Evolutionary conservation across 2,797 vertebrate genomes (phyloP).

Genomic region (Microctenopoma stevenorrisi): DNA sequence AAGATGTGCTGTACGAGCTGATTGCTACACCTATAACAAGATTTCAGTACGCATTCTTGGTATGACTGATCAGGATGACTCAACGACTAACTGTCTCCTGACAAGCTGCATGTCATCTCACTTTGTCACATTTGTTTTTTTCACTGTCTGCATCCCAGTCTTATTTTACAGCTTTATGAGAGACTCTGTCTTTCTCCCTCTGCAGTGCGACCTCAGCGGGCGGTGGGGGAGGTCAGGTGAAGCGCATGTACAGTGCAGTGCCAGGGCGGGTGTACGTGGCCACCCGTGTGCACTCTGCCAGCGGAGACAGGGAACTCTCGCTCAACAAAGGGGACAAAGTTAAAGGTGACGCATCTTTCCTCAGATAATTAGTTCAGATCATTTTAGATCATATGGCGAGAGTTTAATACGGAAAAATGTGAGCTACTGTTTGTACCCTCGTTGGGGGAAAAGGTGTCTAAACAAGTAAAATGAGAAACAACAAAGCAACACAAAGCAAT

Average conservation of each 20-base stretch:
- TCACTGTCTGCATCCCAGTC: conserved; percentile 26
- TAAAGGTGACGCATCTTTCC: conserved; percentile 84
- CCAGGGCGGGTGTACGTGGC: conserved; percentile 91
- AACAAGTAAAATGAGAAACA: conserved; percentile 30
- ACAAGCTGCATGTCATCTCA: conserved; percentile 43
- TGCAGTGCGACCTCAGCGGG: conserved; percentile 62
- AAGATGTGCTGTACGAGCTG: not conserved
- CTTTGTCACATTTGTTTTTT: conserved; percentile 53
- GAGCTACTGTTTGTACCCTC: not conserved
- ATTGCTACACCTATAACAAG: conserved; percentile 15
- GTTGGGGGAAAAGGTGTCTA: conserved; percentile 24
- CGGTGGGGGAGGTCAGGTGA: conserved; percentile 75
- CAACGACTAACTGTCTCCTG: conserved; percentile 39
- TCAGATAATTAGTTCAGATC: not conserved
- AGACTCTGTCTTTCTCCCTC: conserved; percentile 6
- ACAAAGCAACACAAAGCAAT: conserved; percentile 25
- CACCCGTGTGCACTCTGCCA: conserved; percentile 87
- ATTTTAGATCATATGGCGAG: not conserved
- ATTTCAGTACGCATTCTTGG: conserved; percentile 11
- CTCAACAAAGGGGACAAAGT: conserved; percentile 94
- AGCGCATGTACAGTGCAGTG: conserved; percentile 92
- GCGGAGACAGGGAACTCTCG: conserved; percentile 88
- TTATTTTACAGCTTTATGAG: conserved; percentile 38
- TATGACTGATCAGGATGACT: conserved; percentile 49
- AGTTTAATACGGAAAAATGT: not conserved